phyloP scores from a whole-genome alignment of 2,888 invertebrate genomes.

The Orthosia gracilis region DNA sequence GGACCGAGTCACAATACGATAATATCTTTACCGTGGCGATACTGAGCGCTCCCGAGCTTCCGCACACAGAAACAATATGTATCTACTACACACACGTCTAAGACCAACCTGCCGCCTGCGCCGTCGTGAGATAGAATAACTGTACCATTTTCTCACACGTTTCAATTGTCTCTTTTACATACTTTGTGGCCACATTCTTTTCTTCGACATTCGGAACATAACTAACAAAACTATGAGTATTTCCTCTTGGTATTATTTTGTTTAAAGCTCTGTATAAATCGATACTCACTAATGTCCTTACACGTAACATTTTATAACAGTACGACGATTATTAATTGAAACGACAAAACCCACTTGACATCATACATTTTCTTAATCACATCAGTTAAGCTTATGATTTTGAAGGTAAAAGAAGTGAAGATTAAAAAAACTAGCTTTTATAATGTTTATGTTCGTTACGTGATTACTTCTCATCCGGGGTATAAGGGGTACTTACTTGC shows the following conservation, averaged over 20 bases:
- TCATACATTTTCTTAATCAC: constrained; percentile 1
- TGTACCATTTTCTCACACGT: background rate
- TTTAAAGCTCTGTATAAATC: no score
- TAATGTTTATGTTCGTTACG: constrained; percentile 13
- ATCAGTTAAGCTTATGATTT: constrained; percentile 5
- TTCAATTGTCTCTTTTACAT: background rate
- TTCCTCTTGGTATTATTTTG: no score
- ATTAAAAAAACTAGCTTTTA: constrained; percentile 30
- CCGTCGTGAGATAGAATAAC: no score
- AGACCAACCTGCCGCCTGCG: no score
- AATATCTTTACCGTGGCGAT: no score
- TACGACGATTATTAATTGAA: background rate
- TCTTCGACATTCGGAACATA: background rate
- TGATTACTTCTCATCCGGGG: constrained; percentile 37
- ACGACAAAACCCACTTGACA: constrained; percentile 1
- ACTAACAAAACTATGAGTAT: no score
- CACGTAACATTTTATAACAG: background rate
- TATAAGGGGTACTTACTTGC: background rate
- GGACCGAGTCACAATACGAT: no score
- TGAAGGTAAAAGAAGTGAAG: constrained; percentile 24
- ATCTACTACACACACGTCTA: no score
- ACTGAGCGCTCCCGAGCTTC: no score
- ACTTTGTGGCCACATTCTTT: background rate
- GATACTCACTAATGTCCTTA: background rate
- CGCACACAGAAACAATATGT: no score